Base-by-base conservation (phyloP, 2,888 invertebrate species). In the Meiosimyza decipiens region DNA sequence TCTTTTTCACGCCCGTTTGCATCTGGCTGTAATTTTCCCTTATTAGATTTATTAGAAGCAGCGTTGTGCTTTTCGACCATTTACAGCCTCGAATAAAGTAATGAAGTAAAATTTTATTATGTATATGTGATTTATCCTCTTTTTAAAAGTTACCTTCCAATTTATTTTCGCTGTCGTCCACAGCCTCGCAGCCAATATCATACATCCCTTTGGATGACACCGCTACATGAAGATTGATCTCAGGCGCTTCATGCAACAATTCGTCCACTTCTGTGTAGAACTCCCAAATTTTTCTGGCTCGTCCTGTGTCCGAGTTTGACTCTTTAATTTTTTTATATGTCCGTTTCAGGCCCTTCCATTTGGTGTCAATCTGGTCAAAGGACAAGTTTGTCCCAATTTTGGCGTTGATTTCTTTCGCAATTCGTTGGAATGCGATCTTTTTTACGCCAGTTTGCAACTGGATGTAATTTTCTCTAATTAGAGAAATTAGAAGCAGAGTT, bases 301-400 rank as follows among this genome's bases (percentile, higher is more conserved):
- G 66, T 13, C 66, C 66, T 6, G 40, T 54, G 4, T 54, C 18
- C 5, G 55, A 47, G 15, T 72, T 67, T 13, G 69, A 69, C 11
- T 67, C 67, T 65, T 62, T 51, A 3, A 74, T 40, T 63, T 67
- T 72, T 62, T 55, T 67, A 22, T 71, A 72, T 3, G 70, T 74
- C n/a, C 51, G 66, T 33, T 55, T 72, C 1, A 74, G 60, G 12
- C 70, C 71, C 12, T 74, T 72, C 71, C 72, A 74, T 64, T 71
- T 74, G 5, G 68, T 67, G 33, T 74, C 72, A 50, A 74, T n/a
- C 60, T 72, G 71, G 2, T 71, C 68, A 40, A 51, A 71, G 18
- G 55, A 22, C 15, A 74, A n/a, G 22, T 52, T 59, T 18, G 71
- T 64, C 15, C 57, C 71, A 55, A 22, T 15, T 13, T 55, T 51